Evolutionary conservation across 2,888 invertebrate species (phyloP).

Genomic region (Tenthredo amoena): DNA sequence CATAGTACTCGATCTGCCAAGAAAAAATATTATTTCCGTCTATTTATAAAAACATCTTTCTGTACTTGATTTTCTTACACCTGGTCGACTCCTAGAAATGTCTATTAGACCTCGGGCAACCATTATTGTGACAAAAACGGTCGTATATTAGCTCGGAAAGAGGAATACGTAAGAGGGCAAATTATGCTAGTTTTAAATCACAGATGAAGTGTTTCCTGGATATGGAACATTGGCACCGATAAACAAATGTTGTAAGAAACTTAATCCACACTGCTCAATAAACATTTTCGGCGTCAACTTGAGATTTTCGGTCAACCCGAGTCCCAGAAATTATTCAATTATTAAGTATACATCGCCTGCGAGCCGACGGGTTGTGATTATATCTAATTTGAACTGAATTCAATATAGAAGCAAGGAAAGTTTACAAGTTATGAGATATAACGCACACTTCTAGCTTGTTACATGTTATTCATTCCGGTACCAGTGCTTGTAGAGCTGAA

Average conservation of each 20-base stretch:
- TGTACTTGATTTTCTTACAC: neutral
- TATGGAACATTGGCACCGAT: neutral
- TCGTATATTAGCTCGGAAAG: neutral
- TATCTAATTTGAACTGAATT: neutral
- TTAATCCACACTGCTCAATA: neutral
- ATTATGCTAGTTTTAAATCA: conserved; percentile 17
- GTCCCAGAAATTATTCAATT: neutral
- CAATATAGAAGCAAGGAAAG: neutral
- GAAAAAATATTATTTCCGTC: neutral
- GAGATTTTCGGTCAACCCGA: neutral
- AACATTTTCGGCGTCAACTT: neutral
- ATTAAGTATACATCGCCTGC: neutral
- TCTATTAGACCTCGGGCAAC: neutral
- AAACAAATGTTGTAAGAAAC: neutral
- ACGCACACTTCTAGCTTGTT: neutral
- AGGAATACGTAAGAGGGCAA: neutral
- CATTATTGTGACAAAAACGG: neutral
- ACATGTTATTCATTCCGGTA: neutral
- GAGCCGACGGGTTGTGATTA: neutral
- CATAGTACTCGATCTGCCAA: neutral
- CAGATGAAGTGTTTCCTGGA: conserved; percentile 3
- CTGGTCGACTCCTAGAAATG: neutral
- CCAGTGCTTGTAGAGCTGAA: neutral
- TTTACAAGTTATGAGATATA: neutral
- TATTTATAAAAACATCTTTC: neutral